A percentile compares a stretch with the other conserved stretches of the same genome.
Conservation (phyloP, 2,797 vertebrate species). For the Molossus molossus region DNA sequence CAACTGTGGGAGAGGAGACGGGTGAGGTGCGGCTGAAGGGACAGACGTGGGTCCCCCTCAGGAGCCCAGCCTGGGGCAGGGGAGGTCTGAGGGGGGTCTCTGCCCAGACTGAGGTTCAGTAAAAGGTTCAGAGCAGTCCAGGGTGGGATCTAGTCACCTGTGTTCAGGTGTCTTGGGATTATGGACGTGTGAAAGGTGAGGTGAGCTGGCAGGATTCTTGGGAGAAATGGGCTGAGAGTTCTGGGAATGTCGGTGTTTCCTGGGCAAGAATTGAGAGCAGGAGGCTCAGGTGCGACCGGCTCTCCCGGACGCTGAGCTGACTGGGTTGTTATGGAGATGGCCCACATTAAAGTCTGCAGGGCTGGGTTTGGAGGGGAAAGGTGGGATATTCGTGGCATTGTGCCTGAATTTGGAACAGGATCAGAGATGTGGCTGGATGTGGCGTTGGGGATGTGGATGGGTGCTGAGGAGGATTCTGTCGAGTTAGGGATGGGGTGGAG, state of each 20-base stretch:
- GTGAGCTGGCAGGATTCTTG: neutral
- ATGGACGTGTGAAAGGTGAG: neutral
- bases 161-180: neutral
- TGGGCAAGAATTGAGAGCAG: neutral
- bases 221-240: neutral
- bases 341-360: neutral
- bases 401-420: neutral
- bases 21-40: fast-evolving
- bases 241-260: neutral
- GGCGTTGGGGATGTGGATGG: fast-evolving
- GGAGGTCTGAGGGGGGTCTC: neutral
- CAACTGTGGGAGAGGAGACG: neutral
- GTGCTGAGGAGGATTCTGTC: neutral
- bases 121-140: neutral
- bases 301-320: neutral
- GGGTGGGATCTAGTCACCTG: neutral
- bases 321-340: fast-evolving
- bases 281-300: neutral
- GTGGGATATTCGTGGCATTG: too few relatives aligned
- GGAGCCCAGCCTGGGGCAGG: neutral
- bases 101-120: neutral
- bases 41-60: neutral
- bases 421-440: too few relatives aligned
- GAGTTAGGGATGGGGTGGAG: neutral
- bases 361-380: neutral